Evolutionary conservation across 2,113 vertebrate genomes (phyloP).

Genomic region (Vulpes ferrilata): DNA sequence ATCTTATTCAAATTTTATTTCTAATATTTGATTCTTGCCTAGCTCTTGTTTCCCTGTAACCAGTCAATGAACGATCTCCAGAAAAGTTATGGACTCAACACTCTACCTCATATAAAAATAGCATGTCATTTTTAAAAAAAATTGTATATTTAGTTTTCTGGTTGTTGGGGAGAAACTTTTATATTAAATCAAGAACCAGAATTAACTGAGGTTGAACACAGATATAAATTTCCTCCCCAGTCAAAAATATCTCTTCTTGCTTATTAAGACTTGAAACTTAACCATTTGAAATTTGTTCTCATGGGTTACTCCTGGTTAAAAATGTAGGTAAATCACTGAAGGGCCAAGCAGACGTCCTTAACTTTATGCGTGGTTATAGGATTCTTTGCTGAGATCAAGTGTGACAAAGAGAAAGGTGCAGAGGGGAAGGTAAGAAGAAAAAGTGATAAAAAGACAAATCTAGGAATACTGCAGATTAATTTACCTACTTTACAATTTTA

Average conservation of each 20-base stretch:
- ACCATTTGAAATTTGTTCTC: slow-evolving; percentile 6
- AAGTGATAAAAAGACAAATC: neutral
- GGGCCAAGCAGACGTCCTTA: neutral
- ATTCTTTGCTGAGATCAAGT: neutral
- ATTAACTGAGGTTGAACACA: neutral
- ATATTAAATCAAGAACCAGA: neutral
- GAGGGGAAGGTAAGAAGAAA: neutral
- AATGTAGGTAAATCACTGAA: neutral
- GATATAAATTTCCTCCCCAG: neutral
- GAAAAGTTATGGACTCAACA: neutral
- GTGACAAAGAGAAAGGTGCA: neutral
- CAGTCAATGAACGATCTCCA: neutral
- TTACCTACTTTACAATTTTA: neutral
- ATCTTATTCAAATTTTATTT: neutral
- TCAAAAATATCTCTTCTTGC: neutral
- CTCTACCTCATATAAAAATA: neutral
- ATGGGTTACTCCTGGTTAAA: neutral
- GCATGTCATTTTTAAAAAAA: no score
- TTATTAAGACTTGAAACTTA: neutral
- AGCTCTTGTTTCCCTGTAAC: neutral
- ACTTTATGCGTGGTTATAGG: neutral
- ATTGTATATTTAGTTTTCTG: neutral
- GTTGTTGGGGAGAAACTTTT: neutral
- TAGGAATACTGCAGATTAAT: neutral
- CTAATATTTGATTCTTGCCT: neutral